These are phyloP conservation scores for Halictus quadricinctus DNA, from an alignment of 2,888 invertebrate species.

Conservation along the genomic window DNA sequence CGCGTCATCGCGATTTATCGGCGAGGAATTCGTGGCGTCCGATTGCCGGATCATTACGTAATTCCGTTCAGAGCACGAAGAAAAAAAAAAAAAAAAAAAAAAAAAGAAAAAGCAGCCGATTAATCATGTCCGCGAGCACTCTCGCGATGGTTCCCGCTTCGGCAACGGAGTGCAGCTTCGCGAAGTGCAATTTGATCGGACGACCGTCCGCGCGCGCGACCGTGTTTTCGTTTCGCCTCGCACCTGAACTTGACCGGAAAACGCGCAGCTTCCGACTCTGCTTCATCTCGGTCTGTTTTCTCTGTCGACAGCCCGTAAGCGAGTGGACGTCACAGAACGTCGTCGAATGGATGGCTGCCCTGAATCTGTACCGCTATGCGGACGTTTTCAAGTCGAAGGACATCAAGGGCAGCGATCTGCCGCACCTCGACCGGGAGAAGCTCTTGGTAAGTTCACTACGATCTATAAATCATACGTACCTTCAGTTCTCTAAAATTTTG, in stretches of 20 bases:
- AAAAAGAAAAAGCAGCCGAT: constrained; percentile 27
- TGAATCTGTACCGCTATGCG: constrained; percentile 88
- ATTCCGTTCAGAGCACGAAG: constrained; percentile 15
- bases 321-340: constrained; percentile 89
- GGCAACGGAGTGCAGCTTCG: background rate
- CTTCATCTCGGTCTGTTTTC: constrained; percentile 35
- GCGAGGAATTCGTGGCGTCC: constrained; percentile 22
- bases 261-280: constrained; percentile 19
- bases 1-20: constrained; percentile 43
- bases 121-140: constrained; percentile 28
- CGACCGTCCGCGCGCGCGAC: background rate
- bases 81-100: constrained; percentile 26
- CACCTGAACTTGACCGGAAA: constrained; percentile 22
- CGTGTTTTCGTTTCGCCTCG: background rate
- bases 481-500: background rate
- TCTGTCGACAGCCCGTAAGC: constrained; percentile 85
- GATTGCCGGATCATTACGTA: constrained; percentile 43
- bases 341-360: constrained; percentile 90
- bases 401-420: constrained; percentile 87
- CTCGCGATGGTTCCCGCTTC: background rate
- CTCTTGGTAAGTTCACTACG: constrained; percentile 84
- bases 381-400: constrained; percentile 89
- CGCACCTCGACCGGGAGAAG: constrained; percentile 86
- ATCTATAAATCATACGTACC: background rate
- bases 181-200: background rate